Conservation (phyloP, 2,113 vertebrate species). For the Apaloderma vittatum region DNA sequence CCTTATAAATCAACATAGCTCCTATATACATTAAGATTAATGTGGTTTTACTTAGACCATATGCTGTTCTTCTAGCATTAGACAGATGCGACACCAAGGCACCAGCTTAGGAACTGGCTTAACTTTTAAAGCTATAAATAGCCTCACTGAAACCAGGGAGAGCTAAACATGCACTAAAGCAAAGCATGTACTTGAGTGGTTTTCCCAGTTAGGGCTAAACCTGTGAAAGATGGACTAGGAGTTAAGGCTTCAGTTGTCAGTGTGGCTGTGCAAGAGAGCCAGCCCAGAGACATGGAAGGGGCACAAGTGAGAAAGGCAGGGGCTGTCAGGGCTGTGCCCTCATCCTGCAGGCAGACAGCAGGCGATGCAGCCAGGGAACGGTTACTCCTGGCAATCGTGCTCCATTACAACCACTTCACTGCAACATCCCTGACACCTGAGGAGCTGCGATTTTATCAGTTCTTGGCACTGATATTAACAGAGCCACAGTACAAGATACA, state of each 20-base stretch:
- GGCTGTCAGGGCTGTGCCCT: no score
- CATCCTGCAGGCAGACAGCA: no score
- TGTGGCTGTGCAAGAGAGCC: not conserved
- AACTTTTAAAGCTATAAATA: not conserved
- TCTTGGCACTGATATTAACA: not conserved
- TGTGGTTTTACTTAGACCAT: not conserved
- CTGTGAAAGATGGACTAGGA: not conserved
- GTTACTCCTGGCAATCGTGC: not conserved
- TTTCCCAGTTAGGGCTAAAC: not conserved
- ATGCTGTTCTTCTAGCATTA: not conserved
- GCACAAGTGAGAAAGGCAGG: not conserved
- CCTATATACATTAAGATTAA: not conserved
- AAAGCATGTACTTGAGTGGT: not conserved
- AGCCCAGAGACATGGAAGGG: fast-evolving
- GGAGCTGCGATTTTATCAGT: not conserved
- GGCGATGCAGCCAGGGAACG: fast-evolving
- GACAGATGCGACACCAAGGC: not conserved
- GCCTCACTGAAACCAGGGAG: not conserved
- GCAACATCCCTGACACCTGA: not conserved
- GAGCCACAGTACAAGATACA: not conserved
- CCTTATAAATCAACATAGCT: not conserved
- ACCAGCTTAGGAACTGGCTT: not conserved
- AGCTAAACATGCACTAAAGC: not conserved
- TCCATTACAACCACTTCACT: not conserved
- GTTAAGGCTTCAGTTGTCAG: not conserved